These are phyloP conservation scores for Pycnomerus fuliginosus DNA, from an alignment of 2,888 invertebrate genomes.

Conservation along the genomic window DNA sequence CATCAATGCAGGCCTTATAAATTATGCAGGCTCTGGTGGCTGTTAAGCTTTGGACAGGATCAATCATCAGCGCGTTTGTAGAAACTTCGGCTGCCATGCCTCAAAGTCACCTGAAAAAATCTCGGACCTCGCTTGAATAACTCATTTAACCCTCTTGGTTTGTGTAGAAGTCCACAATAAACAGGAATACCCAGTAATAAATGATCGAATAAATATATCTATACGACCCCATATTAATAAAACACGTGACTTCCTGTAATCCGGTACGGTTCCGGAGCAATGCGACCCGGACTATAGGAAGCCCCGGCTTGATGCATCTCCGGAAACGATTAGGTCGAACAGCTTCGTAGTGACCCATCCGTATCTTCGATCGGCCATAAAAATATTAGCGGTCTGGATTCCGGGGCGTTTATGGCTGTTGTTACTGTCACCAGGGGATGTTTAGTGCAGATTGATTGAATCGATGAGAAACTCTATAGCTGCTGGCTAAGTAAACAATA, in stretches of 20 bases:
- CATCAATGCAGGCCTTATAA: conserved; percentile 25
- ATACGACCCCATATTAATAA: conserved; percentile 39
- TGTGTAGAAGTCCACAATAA: no score
- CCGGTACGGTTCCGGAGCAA: conserved; percentile 33
- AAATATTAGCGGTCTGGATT: conserved; percentile 53
- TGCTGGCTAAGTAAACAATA: conserved; percentile 17
- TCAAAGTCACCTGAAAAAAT: conserved; percentile 10
- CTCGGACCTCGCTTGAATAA: no score
- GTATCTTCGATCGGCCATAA: conserved; percentile 54
- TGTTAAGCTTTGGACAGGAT: conserved; percentile 13
- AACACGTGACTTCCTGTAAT: conserved; percentile 46
- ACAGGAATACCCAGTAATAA: no score
- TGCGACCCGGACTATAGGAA: conserved; percentile 23
- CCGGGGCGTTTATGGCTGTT: conserved; percentile 44
- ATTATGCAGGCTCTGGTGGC: conserved; percentile 19
- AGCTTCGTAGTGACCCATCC: conserved; percentile 47
- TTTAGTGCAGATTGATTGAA: conserved; percentile 37
- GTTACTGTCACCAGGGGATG: conserved; percentile 41
- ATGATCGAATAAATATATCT: conserved; percentile 2
- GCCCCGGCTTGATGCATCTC: conserved; percentile 40
- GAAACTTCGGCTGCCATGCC: no score
- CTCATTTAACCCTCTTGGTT: no score
- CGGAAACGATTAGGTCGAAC: conserved; percentile 51
- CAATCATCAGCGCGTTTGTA: conserved; percentile 18
- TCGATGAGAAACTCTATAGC: conserved; percentile 10